Base-by-base conservation (phyloP, 2,797 vertebrate genomes). In the Amazonetta brasiliensis region DNA sequence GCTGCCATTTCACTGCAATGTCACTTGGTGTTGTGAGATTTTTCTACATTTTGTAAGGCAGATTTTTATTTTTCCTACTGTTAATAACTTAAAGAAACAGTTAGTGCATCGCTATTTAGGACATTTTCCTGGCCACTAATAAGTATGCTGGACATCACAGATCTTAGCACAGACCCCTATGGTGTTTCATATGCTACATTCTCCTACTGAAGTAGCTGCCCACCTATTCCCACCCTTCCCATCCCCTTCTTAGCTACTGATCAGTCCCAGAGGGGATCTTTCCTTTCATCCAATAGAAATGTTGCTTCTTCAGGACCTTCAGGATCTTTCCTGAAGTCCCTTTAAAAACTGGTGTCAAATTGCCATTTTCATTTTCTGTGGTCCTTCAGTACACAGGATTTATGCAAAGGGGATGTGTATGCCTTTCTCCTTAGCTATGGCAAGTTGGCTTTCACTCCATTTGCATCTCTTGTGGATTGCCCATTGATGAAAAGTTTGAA, bases 241-340 rank as follows among this genome's bases (percentile, higher is more conserved):
- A 87, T 22, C 28, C 41, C 21, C 39, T 30, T 64, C 62, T 64
- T 43, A 64, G 26, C 19, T 43, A 64, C 30, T 15, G 9, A 64
- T 59, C n/a, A 71, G 64, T 69, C 87, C 75, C 84, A 77, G 75
- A 35, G 64, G 56, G 33, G 72, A 85, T 56, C 56, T 71, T 95
- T 48, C 84, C 64, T 92, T 96, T 93, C 92, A 92, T 91, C 75
- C 44, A 72, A 68, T 48, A 74, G 39, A 68, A 74, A 54, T 71
- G 89, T 84, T 71, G 31, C 48, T 91, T 91, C 78, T 89, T 89
- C 83, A 89, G 68, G 56, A 44, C 89, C 78, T 85, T 91, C 39
- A 0, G 0, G 59, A 83, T 7, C 25, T 85, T 91, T 66, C 83
- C 31, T 54, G 69, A 90, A 96, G 81, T 48, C 63, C 13, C 89